These are phyloP conservation scores for Drosophila jambulina DNA, from an alignment of 1,140 invertebrate genomes.

Conservation along the genomic window DNA sequence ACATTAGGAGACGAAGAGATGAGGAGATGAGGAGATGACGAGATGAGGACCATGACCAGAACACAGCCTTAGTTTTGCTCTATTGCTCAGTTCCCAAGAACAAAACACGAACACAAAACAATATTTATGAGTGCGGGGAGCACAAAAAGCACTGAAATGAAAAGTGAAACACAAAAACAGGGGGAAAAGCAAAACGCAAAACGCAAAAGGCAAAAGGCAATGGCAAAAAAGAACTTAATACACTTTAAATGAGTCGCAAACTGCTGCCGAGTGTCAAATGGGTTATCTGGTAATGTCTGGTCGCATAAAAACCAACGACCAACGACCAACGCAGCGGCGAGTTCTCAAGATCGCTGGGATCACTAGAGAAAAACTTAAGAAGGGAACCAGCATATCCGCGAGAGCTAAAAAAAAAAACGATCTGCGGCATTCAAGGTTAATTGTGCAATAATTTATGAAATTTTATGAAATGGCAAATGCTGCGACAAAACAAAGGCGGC, in stretches of 20 bases:
- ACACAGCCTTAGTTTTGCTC: conserved; percentile 8
- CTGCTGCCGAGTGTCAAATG: conserved; percentile 53
- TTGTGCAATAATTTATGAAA: conserved; percentile 79
- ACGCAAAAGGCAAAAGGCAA: conserved; percentile 29
- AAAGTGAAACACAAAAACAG: not conserved
- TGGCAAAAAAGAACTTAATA: conserved; percentile 44
- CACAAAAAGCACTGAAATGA: conserved; percentile 13
- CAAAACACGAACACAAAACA: conserved; percentile 25
- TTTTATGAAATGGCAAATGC: conserved; percentile 67
- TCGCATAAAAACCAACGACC: conserved; percentile 21
- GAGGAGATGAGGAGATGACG: conserved; percentile 1
- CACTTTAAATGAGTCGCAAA: conserved; percentile 56
- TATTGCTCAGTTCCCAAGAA: conserved; percentile 31
- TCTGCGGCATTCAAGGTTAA: conserved; percentile 60
- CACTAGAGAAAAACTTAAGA: conserved; percentile 27
- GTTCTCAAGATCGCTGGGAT: conserved; percentile 43
- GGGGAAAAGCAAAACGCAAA: conserved; percentile 14
- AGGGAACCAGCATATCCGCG: conserved; percentile 27
- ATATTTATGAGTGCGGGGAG: conserved; percentile 31
- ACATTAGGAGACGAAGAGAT: conserved; percentile 18
- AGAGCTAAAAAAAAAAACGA: not conserved
- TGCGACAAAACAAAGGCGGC: conserved; percentile 54
- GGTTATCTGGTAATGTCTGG: conserved; percentile 49
- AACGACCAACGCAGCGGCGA: conserved; percentile 39
- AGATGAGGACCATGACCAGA: conserved; percentile 17